Conservation (phyloP, 2,113 vertebrate genomes). For the Catharus fuscescens region DNA sequence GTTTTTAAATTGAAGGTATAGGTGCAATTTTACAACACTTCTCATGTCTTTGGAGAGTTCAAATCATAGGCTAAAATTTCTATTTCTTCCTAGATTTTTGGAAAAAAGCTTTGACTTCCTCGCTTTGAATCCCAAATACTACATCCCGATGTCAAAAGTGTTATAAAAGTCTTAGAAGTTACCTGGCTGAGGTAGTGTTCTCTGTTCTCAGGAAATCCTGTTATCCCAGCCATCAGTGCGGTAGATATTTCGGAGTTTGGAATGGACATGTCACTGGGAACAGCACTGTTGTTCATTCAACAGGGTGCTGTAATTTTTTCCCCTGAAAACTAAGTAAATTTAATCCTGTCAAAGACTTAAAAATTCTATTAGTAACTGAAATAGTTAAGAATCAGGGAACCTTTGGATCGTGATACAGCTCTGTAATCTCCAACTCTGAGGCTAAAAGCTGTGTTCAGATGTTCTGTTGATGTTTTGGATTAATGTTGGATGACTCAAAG, state of each 20-base stretch:
- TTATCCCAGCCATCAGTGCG: neutral
- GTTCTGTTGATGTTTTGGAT: neutral
- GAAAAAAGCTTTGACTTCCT: neutral
- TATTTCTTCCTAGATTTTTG: neutral
- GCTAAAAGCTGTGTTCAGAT: neutral
- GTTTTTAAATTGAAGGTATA: neutral
- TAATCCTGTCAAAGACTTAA: neutral
- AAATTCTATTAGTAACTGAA: neutral
- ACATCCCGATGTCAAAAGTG: neutral
- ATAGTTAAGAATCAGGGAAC: neutral
- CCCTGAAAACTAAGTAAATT: neutral
- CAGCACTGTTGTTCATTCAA: neutral
- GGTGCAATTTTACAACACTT: neutral
- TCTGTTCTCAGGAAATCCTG: neutral
- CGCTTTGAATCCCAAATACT: neutral
- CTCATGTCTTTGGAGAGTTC: neutral
- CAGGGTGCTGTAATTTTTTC: neutral
- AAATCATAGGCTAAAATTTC: neutral
- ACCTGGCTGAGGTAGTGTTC: neutral
- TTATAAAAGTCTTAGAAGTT: neutral
- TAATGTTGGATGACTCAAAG: neutral
- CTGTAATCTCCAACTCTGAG: neutral
- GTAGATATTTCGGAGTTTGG: neutral
- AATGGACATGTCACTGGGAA: neutral
- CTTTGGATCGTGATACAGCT: fast-evolving